Conservation (phyloP, 2,888 invertebrate species). For the Neoaliturus tenellus region DNA sequence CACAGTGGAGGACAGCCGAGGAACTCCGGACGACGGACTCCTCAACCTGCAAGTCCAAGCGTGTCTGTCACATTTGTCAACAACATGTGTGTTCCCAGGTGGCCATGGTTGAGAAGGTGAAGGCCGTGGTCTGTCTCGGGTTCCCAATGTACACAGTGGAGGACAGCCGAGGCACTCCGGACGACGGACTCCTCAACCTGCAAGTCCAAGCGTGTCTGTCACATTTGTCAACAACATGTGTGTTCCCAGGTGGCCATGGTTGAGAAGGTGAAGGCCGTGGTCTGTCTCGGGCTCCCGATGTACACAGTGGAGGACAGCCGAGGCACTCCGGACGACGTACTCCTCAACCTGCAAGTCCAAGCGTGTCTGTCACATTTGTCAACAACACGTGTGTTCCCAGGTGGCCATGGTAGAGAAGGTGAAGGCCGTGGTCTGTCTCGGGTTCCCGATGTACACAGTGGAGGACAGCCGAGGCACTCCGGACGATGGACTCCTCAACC, state of each 20-base stretch:
- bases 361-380: slow-evolving; percentile 88
- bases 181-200: slow-evolving; percentile 84
- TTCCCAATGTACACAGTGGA: slow-evolving; percentile 85
- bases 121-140: slow-evolving; percentile 85
- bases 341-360: slow-evolving; percentile 84
- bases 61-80: slow-evolving; percentile 88
- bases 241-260: slow-evolving; percentile 78
- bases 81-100: slow-evolving; percentile 74
- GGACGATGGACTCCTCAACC: slow-evolving; percentile 84
- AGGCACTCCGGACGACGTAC: slow-evolving; percentile 85
- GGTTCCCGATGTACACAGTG: slow-evolving; percentile 84
- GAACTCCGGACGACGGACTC: slow-evolving; percentile 85
- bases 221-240: no score
- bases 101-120: slow-evolving; percentile 82
- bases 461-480: slow-evolving; percentile 85
- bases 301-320: slow-evolving; percentile 83
- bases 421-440: slow-evolving; percentile 84
- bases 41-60: slow-evolving; percentile 84
- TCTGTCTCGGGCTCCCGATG: slow-evolving; percentile 87
- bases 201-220: slow-evolving; percentile 86
- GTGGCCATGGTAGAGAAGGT: slow-evolving; percentile 83
- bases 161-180: slow-evolving; percentile 84
- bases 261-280: slow-evolving; percentile 83
- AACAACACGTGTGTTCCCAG: slow-evolving; percentile 71
- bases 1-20: slow-evolving; percentile 83